Percentiles rank a stretch among this genome's conserved stretches.
Conservation (phyloP, 2,888 invertebrate genomes). For the Sinodicranocentrus sp. region DNA sequence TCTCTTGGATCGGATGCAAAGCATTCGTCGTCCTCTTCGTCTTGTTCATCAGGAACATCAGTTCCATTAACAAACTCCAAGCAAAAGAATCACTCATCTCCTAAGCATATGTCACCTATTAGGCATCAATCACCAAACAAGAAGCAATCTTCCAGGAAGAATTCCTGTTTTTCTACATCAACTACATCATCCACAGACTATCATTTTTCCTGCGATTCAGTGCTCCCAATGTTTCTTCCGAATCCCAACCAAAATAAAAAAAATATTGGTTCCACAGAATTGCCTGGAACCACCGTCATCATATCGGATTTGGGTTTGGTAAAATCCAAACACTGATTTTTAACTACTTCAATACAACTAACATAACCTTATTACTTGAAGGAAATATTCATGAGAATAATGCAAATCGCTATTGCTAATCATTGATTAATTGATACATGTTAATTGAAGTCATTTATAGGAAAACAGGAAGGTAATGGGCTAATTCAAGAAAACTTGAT, state of each 20-base stretch:
- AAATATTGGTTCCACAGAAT: slow-evolving; percentile 40
- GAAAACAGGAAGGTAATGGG: too few species aligned
- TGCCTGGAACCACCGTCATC: slow-evolving; percentile 55
- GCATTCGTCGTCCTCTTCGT: slow-evolving; percentile 73
- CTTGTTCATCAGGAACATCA: slow-evolving; percentile 71
- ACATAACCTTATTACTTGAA: too few species aligned
- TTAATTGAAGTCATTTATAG: too few species aligned
- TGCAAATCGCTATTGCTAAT: too few species aligned
- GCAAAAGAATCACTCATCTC: slow-evolving; percentile 66
- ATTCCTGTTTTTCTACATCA: slow-evolving; percentile 56
- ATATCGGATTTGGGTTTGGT: slow-evolving; percentile 40
- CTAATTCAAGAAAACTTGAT: too few species aligned
- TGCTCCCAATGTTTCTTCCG: slow-evolving; percentile 75
- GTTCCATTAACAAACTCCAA: slow-evolving; percentile 34
- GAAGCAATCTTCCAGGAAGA: slow-evolving; percentile 65
- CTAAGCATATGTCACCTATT: slow-evolving; percentile 70
- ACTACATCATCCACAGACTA: slow-evolving; percentile 71
- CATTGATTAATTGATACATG: too few species aligned
- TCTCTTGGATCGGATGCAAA: slow-evolving; percentile 72
- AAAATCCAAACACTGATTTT: slow-evolving; percentile 37
- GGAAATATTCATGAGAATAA: too few species aligned
- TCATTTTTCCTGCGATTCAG: slow-evolving; percentile 77
- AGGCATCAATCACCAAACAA: slow-evolving; percentile 67
- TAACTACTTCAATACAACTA: too few species aligned
- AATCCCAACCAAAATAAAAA: slow-evolving; percentile 69